Evolutionary conservation across 2,888 invertebrate species (phyloP), one percentile per base, ranked within the genome.

Genomic region (Nymphalis urticae): DNA sequence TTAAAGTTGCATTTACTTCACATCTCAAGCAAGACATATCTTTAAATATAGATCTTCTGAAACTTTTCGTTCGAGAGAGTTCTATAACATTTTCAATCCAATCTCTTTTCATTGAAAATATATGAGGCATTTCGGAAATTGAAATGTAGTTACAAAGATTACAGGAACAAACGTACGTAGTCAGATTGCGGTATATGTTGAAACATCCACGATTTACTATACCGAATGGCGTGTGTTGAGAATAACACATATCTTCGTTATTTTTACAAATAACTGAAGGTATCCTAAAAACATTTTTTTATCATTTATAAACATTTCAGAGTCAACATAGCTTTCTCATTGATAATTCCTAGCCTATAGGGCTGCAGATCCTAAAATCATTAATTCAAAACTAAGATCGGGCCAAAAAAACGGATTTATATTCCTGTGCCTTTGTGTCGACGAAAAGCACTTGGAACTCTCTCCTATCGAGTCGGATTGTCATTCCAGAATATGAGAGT

Each of bases 131-230:
- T 75, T 88, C 86, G 75, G 83, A 82, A 73, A 89, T 82, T 60
- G 89, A 79, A 76, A 87, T 78, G 76, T 83, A 81, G 80, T 90
- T 90, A 79, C 90, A 90, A 63, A 89, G 82, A 80, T 90, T 88
- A 77, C 90, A 89, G 59, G 87, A 80, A 75, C 90, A 90, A 58
- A 88, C 87, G 75, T 85, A 89, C 56, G 82, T 84, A 60, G 84
- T 82, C 27, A 85, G 73, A 72, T 87, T 87, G 67, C 79, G 79
- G 75, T 86, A 82, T 70, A 82, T 70, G 77, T 86, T 87, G 75
- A 78, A 86, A 75, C 90, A 90, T 72, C 89, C 90, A 70, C 90
- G 85, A 69, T 86, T 85, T 51, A 90, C 77, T 72, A 90, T 76
- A 17, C 90, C 90, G 68, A 90, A 90, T 51, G 90, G 90, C 36